phyloP scores from a whole-genome alignment of 2,113 vertebrate genomes.

The Porphyrio hochstetteri region DNA sequence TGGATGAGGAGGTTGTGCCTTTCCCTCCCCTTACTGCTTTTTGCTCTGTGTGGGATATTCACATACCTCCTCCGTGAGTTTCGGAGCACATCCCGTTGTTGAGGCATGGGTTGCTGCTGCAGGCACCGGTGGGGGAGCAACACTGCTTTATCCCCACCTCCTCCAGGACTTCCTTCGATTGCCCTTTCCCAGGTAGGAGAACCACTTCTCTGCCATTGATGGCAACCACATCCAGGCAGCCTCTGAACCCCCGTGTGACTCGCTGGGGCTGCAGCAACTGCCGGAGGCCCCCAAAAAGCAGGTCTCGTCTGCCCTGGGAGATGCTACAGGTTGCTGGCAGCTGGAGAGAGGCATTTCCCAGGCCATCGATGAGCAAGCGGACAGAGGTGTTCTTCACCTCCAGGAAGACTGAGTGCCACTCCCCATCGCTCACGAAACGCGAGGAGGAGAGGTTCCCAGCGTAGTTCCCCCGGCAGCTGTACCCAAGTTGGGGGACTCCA shows the following conservation, averaged over 20 bases:
- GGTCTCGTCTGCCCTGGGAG: conserved; percentile 62
- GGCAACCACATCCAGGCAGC: conserved; percentile 85
- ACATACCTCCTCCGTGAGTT: conserved; percentile 78
- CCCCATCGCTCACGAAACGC: conserved; percentile 74
- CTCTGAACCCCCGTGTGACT: conserved; percentile 76
- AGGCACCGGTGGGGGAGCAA: conserved; percentile 72
- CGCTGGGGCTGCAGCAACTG: not conserved
- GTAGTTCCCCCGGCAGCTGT: conserved; percentile 74
- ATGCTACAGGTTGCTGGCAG: conserved; percentile 76
- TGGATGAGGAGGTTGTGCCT: not conserved
- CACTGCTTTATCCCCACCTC: conserved; percentile 82
- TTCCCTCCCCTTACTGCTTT: not conserved
- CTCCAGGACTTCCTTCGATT: conserved; percentile 65
- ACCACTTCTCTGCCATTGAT: conserved; percentile 79
- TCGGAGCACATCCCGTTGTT: conserved; percentile 84
- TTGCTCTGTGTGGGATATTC: not conserved
- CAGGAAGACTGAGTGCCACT: conserved; percentile 85
- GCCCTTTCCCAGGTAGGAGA: conserved; percentile 58
- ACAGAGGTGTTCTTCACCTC: conserved; percentile 78
- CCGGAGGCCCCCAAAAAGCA: conserved; percentile 80
- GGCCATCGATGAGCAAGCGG: conserved; percentile 78
- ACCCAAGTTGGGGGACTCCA: conserved; percentile 80
- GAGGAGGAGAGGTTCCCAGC: conserved; percentile 63
- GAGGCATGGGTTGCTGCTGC: conserved; percentile 79
- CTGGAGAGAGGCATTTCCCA: conserved; percentile 38